Base-by-base conservation (phyloP, 2,888 invertebrate genomes). In the Hydroisotoma schaefferi region DNA sequence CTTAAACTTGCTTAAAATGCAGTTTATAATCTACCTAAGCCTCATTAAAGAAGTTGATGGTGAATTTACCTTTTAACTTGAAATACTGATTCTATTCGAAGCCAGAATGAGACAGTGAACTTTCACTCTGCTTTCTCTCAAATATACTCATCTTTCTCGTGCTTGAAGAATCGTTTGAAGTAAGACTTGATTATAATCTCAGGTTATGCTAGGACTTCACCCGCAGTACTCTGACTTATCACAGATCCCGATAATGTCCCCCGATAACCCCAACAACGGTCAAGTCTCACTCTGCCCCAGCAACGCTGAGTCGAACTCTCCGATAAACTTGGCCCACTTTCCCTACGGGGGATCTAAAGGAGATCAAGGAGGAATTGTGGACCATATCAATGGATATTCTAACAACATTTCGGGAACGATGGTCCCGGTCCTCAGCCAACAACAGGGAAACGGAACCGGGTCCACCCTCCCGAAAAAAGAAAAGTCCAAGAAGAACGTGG, bases 401-500 rank as follows among this genome's bases (percentile, higher is more conserved):
- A 62, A 38, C 29, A 63, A 57, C 29, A 53, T 57, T 1, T 55
- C 58, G n/a, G 58, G 59, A 15, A 49, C 54, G 49, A 37, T 40
- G 51, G 20, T 46, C 58, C 46, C 43, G 49, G 43, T 22, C 61
- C 26, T 38, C 57, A 12, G 28, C 57, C 23, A 55, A 47, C 26
- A 18, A n/a, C n/a, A n/a, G n/a, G n/a, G n/a, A n/a, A n/a, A n/a
- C n/a, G 8, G 5, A 4, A 18, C 43, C 23, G 23, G 38, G 15
- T 2, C 55, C 22, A 10, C 60, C 26, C 65, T 67, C 23, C 57
- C 69, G 1, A 72, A 72, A 51, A 72, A 72, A 28, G 72, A 72
- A 61, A 77, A 76, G 61, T 75, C 75, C 57, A 87, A 87, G 77
- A 88, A 91, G 78, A 83, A 82, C 73, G 89, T 89, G 76, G 89